These are phyloP conservation scores for Macaca fascicularis DNA, from an alignment of 2,113 vertebrate genomes.

Conservation along the genomic window DNA sequence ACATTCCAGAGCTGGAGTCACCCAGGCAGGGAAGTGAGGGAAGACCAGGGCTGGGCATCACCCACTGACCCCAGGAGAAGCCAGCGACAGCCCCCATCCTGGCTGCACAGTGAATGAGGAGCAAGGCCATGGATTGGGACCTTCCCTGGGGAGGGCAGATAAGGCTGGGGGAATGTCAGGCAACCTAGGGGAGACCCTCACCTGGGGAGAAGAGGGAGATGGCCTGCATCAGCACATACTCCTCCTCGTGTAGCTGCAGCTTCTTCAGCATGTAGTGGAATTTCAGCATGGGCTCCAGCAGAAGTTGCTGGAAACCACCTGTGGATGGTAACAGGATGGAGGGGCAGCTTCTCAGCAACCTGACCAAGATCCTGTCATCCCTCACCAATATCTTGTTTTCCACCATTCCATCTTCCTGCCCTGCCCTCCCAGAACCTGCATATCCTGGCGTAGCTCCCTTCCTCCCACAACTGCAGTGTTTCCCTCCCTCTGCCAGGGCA, in stretches of 20 bases:
- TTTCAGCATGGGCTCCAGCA: constrained; percentile 88
- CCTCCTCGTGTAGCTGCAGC: constrained; percentile 84
- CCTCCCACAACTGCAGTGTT: neutral
- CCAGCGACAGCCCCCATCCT: neutral
- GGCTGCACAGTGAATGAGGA: neutral
- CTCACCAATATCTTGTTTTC: neutral
- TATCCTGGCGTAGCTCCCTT: neutral
- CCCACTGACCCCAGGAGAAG: neutral
- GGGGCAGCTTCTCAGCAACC: neutral
- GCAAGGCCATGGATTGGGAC: neutral
- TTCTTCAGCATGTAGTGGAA: constrained; percentile 89
- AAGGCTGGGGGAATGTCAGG: too few relatives aligned
- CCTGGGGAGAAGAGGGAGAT: constrained; percentile 89
- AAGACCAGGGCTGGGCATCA: neutral
- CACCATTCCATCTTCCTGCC: neutral
- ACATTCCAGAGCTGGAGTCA: neutral
- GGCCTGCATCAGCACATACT: constrained; percentile 89
- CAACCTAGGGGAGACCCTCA: constrained; percentile 32
- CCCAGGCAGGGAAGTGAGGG: neutral
- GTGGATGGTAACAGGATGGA: neutral
- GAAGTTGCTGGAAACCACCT: constrained; percentile 90
- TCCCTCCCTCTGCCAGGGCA: neutral
- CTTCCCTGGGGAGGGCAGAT: neutral
- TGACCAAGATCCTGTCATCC: neutral
- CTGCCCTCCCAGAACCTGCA: neutral